Percentiles rank a stretch among this genome's conserved stretches.
Evolutionary conservation across 2,113 vertebrate genomes (phyloP).

Genomic region (Condylura cristata): DNA sequence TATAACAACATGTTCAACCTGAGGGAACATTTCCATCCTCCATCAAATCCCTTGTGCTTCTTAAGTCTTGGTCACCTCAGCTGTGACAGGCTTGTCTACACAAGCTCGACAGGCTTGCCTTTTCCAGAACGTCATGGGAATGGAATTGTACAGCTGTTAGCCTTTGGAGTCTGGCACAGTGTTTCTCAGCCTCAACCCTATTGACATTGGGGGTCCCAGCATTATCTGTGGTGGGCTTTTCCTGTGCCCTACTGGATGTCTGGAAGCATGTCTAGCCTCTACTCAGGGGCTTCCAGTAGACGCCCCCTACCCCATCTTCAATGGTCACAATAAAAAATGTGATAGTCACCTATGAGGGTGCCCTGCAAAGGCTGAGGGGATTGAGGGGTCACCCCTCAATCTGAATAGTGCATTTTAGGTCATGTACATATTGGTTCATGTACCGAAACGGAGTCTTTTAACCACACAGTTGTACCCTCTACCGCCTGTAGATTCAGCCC

Average conservation of each 20-base stretch:
- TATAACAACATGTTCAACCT: not conserved
- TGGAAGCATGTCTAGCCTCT: not conserved
- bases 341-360: not conserved
- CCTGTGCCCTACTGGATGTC: too few species aligned
- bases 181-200: not conserved
- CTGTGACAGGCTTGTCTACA: too few species aligned
- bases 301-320: too few species aligned
- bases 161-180: not conserved
- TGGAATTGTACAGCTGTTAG: not conserved
- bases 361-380: too few species aligned
- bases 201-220: not conserved
- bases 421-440: accelerated
- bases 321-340: not conserved
- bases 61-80: too few species aligned
- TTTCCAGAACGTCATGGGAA: not conserved
- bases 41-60: not conserved
- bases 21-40: not conserved
- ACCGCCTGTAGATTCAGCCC: too few species aligned
- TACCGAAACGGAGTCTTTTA: not conserved
- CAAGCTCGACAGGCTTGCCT: too few species aligned
- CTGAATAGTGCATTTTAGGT: not conserved
- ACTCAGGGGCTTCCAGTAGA: not conserved
- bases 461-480: not conserved
- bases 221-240: accelerated
- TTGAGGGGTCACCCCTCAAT: not conserved